Evolutionary conservation across 2,797 vertebrate genomes (phyloP), one percentile per base, ranked within the genome.

Genomic region (Gallinago nigripennis): DNA sequence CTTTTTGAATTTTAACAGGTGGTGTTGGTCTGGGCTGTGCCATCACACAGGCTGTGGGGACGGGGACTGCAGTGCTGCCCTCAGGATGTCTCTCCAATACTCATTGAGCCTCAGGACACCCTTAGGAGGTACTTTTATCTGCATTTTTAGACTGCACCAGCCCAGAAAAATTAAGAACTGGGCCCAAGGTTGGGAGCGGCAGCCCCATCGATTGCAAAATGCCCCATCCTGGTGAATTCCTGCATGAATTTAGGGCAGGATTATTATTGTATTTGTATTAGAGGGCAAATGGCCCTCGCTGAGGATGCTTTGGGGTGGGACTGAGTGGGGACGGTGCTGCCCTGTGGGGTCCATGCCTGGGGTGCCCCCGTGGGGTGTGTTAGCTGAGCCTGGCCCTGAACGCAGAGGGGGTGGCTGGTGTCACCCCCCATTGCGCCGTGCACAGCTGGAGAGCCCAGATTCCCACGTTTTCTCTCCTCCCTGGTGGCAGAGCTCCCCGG

Each of bases 331-430:
- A 39, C 1, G 11, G 28, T 17, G 43, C 28, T 69, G 23, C 14
- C 53, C n/a, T 7, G 0, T 1, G 9, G 53, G 14, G 41, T 2
- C 54, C 35, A 15, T 18, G 28, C 4, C n/a, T 0, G 2, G 33
- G 30, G 14, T 18, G n/a, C 11, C 43, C 54, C 35, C 1, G 9
- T 11, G 45, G 45, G 31, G 30, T 69, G 15, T 2, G 1, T 15
- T 28, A 60, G 30, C 45, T 41, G 43, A 69, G 35, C 45, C 45
- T 33, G 30, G 6, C 35, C 65, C 78, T 6, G 5, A 20, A 14
- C 9, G 54, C 45, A 7, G 33, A 7, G 0, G 1, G 17, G 17
- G 28, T 18, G 28, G n/a, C 9, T 41, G 54, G 43, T 51, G 54
- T 7, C 1, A 1, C 35, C 54, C 28, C 65, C 65, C 30, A 18